Percentiles rank a stretch among this genome's conserved stretches.
These are phyloP conservation scores for Jordanella pulchra DNA, from an alignment of 2,797 vertebrate genomes.

Conservation along the genomic window DNA sequence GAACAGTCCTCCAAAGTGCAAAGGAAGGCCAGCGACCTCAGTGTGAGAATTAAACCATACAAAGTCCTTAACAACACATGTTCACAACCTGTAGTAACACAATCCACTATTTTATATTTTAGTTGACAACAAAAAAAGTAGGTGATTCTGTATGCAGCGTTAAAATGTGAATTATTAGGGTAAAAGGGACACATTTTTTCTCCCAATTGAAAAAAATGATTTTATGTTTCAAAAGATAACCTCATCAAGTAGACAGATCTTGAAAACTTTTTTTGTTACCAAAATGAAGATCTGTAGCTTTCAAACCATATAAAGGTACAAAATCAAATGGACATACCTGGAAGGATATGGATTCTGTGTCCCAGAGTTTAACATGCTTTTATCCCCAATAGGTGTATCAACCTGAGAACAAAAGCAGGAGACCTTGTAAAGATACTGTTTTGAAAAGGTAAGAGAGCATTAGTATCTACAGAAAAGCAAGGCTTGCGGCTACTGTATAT, in stretches of 20 bases:
- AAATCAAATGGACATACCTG: too few species aligned
- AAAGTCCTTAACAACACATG: background rate
- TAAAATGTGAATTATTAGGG: background rate
- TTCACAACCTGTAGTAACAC: constrained; percentile 2
- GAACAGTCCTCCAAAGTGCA: constrained; percentile 74
- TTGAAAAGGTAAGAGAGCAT: too few species aligned
- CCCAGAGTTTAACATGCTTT: too few species aligned
- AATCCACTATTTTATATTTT: background rate
- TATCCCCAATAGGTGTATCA: too few species aligned
- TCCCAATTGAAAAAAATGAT: background rate
- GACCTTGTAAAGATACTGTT: too few species aligned
- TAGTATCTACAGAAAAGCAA: too few species aligned
- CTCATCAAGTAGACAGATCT: background rate
- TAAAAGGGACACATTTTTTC: too few species aligned
- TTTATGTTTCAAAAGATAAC: background rate
- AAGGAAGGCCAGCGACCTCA: background rate
- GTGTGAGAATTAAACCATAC: background rate
- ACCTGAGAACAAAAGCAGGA: too few species aligned
- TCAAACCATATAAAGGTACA: too few species aligned
- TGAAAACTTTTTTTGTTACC: background rate
- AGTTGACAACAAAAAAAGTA: background rate
- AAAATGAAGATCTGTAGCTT: background rate
- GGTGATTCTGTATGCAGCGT: background rate
- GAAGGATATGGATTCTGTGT: too few species aligned
- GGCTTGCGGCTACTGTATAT: too few species aligned